Percentiles rank a stretch among this genome's conserved stretches.
phyloP scores from a whole-genome alignment of 2,113 vertebrate species.

The Rhinichthys klamathensis region DNA sequence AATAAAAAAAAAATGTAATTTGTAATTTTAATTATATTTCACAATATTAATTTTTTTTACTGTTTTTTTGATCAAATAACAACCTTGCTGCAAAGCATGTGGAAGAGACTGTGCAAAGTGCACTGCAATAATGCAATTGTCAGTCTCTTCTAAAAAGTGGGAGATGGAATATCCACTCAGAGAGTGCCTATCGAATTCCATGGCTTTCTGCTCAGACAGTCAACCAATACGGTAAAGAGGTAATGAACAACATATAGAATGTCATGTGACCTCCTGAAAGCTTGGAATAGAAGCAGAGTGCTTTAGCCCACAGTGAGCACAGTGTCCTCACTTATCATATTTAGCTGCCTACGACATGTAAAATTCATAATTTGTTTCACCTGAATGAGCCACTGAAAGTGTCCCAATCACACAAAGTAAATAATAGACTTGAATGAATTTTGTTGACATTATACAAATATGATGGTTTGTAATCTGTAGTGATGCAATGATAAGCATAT shows the following conservation, averaged over 20 bases:
- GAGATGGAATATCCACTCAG: conserved; percentile 46
- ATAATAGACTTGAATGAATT: neutral
- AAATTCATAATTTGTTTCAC: conserved; percentile 14
- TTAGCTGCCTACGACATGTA: conserved; percentile 10
- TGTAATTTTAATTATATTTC: too few species aligned
- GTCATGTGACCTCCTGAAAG: conserved; percentile 63
- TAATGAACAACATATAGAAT: conserved; percentile 60
- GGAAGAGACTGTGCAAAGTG: neutral
- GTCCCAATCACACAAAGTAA: neutral
- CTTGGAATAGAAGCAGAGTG: conserved; percentile 45
- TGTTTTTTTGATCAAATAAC: neutral
- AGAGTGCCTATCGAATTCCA: conserved; percentile 67
- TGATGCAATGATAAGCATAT: neutral
- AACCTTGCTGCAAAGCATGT: neutral
- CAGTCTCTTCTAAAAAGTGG: conserved; percentile 38
- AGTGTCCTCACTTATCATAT: conserved; percentile 13
- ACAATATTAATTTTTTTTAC: neutral
- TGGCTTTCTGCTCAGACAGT: conserved; percentile 61
- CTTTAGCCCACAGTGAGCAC: conserved; percentile 3
- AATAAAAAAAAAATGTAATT: too few species aligned
- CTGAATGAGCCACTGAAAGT: neutral
- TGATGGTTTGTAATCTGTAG: neutral
- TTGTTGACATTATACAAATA: neutral
- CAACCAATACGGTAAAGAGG: conserved; percentile 68
- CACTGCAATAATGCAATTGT: conserved; percentile 53